Conservation (phyloP, 37 sponge, comb jelly and placozoan genomes). For the Dysidea cf. avara region DNA sequence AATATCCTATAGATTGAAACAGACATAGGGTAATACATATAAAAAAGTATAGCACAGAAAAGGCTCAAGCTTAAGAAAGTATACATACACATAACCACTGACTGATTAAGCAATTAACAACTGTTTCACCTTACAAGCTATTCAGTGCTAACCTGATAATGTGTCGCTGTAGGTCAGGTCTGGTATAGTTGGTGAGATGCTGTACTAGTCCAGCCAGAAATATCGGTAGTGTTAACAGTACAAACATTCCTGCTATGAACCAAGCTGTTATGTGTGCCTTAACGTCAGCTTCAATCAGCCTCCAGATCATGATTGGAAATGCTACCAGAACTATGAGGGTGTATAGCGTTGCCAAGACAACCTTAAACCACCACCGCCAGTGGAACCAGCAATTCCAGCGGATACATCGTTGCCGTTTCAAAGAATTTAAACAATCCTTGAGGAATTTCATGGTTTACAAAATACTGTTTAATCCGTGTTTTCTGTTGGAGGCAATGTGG, state of each 20-base stretch:
- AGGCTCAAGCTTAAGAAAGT: neutral
- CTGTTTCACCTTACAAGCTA: too few species aligned
- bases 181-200: conserved; percentile 84
- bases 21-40: neutral
- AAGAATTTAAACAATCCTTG: neutral
- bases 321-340: conserved; percentile 37
- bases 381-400: conserved; percentile 53
- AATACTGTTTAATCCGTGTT: neutral
- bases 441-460: neutral
- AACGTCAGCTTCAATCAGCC: conserved; percentile 21
- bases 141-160: conserved; percentile 84
- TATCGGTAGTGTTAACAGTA: conserved; percentile 82
- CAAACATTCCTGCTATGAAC: conserved; percentile 89
- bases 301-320: conserved; percentile 69
- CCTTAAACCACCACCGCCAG: conserved; percentile 51
- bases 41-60: neutral
- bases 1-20: conserved; percentile 50
- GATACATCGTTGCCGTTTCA: neutral
- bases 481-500: conserved; percentile 1
- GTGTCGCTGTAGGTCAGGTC: conserved; percentile 83
- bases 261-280: conserved; percentile 61
- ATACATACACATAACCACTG: conserved; percentile 8
- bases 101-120: too few species aligned
- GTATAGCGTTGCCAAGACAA: conserved; percentile 25
- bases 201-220: conserved; percentile 70